Evolutionary conservation across 2,113 vertebrate genomes (phyloP).

Genomic region (Raja brachyura): DNA sequence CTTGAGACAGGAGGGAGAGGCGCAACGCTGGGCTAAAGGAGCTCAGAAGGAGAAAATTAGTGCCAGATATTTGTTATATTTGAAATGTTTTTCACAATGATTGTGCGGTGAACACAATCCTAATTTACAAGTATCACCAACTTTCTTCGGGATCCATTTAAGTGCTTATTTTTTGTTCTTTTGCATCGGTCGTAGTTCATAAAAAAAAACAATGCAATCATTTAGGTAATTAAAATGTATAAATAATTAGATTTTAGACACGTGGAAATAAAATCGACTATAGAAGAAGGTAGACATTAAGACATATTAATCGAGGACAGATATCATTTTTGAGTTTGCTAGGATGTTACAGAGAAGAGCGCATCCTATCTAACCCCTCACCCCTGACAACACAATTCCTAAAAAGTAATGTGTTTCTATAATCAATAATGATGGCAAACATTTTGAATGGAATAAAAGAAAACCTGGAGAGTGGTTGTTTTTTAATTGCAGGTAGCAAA

Average conservation of each 20-base stretch:
- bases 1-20: neutral
- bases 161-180: neutral
- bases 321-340: slow-evolving; percentile 68
- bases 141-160: too few relatives aligned
- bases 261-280: slow-evolving; percentile 54
- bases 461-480: neutral
- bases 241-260: neutral
- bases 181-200: neutral
- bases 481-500: neutral
- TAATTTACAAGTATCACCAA: neutral
- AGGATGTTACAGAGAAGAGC: slow-evolving; percentile 52
- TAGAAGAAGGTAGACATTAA: slow-evolving; percentile 67
- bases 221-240: neutral
- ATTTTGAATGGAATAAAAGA: neutral
- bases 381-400: neutral
- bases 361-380: slow-evolving; percentile 36
- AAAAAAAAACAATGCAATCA: neutral
- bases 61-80: slow-evolving; percentile 9
- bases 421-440: neutral
- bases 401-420: neutral
- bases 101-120: neutral
- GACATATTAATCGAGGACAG: slow-evolving; percentile 76
- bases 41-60: neutral
- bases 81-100: neutral
- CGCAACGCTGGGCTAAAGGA: neutral